Evolutionary conservation across 1,140 invertebrate genomes (phyloP), one percentile per base, ranked within the genome.

Genomic region (Phthorimaea operculella): DNA sequence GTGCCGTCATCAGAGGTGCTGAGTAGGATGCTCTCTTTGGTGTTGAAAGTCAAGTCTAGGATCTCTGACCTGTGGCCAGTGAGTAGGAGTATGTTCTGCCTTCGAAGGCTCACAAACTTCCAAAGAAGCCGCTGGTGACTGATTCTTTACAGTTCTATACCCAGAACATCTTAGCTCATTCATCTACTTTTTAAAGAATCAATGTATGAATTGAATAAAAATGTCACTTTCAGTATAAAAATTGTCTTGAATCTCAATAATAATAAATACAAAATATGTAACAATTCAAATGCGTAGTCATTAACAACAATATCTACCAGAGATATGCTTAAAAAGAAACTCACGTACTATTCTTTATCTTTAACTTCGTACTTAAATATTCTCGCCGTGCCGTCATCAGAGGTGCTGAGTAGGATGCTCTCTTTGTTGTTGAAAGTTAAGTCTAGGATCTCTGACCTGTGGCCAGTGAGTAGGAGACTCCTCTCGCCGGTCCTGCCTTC

Each of bases 1-100:
- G 90, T 92, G 4, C 86, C 82, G 75, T 95, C 94, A 70, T 94
- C 92, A 6, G 92, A 93, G 42, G 90, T 88, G 14, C 91, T 92
- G 12, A 94, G 64, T 49, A 93, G 68, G 14, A 86, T 81, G 62
- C 88, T 89, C 58, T 89, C 87, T 78, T 90, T 85, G 73, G 83
- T 85, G 59, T 91, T 90, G 60, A 93, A 87, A 45, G 74, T 85
- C 44, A 96, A 84, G 73, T 95, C 93, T 51, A 96, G 87, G 59
- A 96, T 88, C 69, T 90, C 89, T 17, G 89, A 87, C 44, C 70
- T 77, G 72, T 96, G 94, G 12, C 94, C 93, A 1, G 87, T 87
- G 17, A 93, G 87, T 36, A 75, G 83, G 48, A 86, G 81, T n/a
- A 86, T 64, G 84, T 88, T 72, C 87, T 87, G 17, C 86, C 87